Percentiles rank a stretch among this genome's conserved stretches.
Evolutionary conservation across 2,888 invertebrate genomes (phyloP).

Genomic region (Thelaira solivaga): DNA sequence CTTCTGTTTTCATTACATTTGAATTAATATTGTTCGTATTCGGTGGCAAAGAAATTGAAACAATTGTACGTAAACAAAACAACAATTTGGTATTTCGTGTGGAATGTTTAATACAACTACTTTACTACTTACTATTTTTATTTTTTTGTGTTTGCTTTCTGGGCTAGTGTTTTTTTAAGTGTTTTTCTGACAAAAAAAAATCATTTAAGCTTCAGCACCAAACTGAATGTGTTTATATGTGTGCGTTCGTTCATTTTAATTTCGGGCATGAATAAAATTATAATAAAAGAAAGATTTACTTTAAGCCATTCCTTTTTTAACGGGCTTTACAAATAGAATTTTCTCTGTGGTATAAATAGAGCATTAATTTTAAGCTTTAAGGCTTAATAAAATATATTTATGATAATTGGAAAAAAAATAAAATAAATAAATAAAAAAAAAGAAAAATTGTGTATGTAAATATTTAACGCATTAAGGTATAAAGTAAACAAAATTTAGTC

Average conservation of each 20-base stretch:
- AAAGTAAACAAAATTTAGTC: constrained; percentile 1
- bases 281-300: constrained; percentile 56
- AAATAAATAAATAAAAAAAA: too few relatives aligned
- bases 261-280: constrained; percentile 58
- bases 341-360: constrained; percentile 27
- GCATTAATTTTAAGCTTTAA: constrained; percentile 13
- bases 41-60: constrained; percentile 32
- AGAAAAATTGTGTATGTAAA: too few relatives aligned
- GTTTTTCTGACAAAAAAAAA: not conserved
- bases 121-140: not conserved
- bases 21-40: constrained; percentile 27
- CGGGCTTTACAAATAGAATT: not conserved
- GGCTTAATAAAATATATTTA: constrained; percentile 44
- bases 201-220: not conserved
- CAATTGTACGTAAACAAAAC: constrained; percentile 30
- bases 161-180: not conserved
- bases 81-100: constrained; percentile 14
- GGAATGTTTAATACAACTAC: constrained; percentile 11
- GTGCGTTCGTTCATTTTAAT: constrained; percentile 37
- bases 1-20: too few relatives aligned
- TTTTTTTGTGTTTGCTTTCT: too few relatives aligned
- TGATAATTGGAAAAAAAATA: constrained; percentile 33
- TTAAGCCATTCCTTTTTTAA: constrained; percentile 41
- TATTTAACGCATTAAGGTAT: not conserved
- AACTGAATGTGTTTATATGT: not conserved